A percentile compares a stretch with the other conserved stretches of the same genome.
Evolutionary conservation across 23 tunicate genomes (phyloP).

Genomic region (Diplosoma virens): DNA sequence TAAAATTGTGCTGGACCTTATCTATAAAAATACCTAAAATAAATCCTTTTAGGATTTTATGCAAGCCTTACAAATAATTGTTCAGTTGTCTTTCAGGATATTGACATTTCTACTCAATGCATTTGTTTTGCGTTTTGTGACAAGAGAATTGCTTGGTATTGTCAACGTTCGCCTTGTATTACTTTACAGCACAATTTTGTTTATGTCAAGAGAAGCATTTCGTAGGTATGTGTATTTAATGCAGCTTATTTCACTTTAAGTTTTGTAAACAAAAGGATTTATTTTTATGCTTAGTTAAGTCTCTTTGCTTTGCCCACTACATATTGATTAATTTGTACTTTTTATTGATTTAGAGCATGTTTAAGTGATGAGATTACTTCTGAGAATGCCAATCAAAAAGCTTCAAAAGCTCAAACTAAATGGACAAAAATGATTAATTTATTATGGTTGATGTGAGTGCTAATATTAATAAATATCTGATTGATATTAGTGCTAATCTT

Average conservation of each 20-base stretch:
- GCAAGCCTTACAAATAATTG: background rate
- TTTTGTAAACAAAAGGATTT: too few relatives aligned
- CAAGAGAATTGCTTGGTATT: conserved; percentile 71
- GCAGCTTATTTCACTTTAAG: too few relatives aligned
- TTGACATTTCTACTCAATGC: conserved; percentile 85
- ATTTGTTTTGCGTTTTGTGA: conserved; percentile 64
- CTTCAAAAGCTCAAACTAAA: background rate
- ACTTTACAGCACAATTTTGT: conserved; percentile 74
- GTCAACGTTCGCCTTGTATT: conserved; percentile 83
- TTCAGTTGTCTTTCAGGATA: conserved; percentile 75
- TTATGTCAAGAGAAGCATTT: conserved; percentile 90
- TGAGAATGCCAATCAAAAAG: background rate
- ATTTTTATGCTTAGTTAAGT: too few relatives aligned
- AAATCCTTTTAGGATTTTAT: too few relatives aligned
- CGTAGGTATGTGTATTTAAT: conserved; percentile 68
- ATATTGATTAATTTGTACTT: too few relatives aligned
- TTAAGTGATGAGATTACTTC: conserved; percentile 34
- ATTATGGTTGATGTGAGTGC: conserved; percentile 90
- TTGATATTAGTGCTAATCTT: too few relatives aligned
- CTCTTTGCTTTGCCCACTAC: too few relatives aligned
- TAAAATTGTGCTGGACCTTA: too few relatives aligned
- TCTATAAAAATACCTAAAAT: too few relatives aligned
- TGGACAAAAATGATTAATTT: conserved; percentile 74
- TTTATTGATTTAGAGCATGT: conserved; percentile 56
- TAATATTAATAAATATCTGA: too few relatives aligned